These are phyloP conservation scores for Cairina moschata DNA, from an alignment of 2,113 vertebrate species.

Conservation along the genomic window DNA sequence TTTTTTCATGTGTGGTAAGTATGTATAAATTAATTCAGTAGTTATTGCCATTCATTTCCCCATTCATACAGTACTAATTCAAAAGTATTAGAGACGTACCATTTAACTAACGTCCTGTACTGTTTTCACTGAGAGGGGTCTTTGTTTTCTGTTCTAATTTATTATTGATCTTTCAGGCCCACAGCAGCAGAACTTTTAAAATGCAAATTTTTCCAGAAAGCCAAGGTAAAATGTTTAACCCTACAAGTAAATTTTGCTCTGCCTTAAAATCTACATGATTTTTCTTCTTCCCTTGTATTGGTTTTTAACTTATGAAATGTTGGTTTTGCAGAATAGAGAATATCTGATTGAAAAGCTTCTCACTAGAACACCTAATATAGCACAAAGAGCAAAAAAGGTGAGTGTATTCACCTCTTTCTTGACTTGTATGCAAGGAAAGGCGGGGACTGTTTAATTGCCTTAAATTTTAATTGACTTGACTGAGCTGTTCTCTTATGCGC, in stretches of 20 bases:
- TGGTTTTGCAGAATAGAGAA: slow-evolving; percentile 92
- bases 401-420: not conserved
- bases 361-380: slow-evolving; percentile 91
- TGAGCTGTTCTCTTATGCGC: not conserved
- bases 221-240: slow-evolving; percentile 82
- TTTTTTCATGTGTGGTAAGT: slow-evolving; percentile 45
- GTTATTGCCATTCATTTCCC: slow-evolving; percentile 42
- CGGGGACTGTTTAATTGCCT: not conserved
- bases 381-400: slow-evolving; percentile 97
- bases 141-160: slow-evolving; percentile 79
- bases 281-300: slow-evolving; percentile 7
- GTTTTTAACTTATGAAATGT: slow-evolving; percentile 66
- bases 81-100: slow-evolving; percentile 57
- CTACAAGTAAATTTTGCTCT: slow-evolving; percentile 71
- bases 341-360: slow-evolving; percentile 96
- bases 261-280: slow-evolving; percentile 68
- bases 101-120: slow-evolving; percentile 67
- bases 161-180: slow-evolving; percentile 84
- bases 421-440: not conserved
- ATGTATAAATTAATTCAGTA: slow-evolving; percentile 24
- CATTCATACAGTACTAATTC: slow-evolving; percentile 63
- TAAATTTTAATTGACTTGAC: not conserved
- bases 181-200: slow-evolving; percentile 89
- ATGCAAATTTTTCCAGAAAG: slow-evolving; percentile 91
- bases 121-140: slow-evolving; percentile 67